Conservation (phyloP, 2,113 vertebrate genomes). For the Anseranas semipalmata region DNA sequence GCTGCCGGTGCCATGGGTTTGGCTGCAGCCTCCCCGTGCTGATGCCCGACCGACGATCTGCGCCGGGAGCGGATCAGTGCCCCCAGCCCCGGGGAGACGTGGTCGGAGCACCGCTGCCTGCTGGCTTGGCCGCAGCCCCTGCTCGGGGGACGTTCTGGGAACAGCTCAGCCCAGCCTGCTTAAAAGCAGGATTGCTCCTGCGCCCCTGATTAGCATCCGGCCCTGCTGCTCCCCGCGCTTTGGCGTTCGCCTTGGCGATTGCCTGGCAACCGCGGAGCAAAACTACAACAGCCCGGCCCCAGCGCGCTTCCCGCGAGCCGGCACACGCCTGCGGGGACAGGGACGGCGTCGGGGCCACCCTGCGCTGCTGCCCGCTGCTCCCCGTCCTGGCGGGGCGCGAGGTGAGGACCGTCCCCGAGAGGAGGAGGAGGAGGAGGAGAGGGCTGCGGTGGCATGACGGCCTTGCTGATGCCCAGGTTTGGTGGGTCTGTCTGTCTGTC, state of each 20-base stretch:
- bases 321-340: not conserved
- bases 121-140: not conserved
- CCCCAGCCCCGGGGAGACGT: not conserved
- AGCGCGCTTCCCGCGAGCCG: not conserved
- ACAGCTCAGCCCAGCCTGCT: not conserved
- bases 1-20: accelerated
- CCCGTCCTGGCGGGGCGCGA: accelerated
- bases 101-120: not conserved
- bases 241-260: conserved; percentile 78
- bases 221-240: conserved; percentile 13
- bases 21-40: not conserved
- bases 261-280: conserved; percentile 88
- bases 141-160: not conserved
- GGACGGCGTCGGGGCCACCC: accelerated
- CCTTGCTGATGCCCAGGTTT: not conserved
- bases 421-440: not conserved
- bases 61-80: not conserved
- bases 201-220: conserved; percentile 50
- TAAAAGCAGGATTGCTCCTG: not conserved
- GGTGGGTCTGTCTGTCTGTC: not conserved
- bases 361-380: accelerated
- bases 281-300: conserved; percentile 83
- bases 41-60: accelerated
- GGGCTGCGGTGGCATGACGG: not conserved
- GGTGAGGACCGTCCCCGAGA: not conserved